A percentile compares a stretch with the other conserved stretches of the same genome.
These are phyloP conservation scores for Saturnia pavonia DNA, from an alignment of 2,888 invertebrate genomes.

Conservation along the genomic window DNA sequence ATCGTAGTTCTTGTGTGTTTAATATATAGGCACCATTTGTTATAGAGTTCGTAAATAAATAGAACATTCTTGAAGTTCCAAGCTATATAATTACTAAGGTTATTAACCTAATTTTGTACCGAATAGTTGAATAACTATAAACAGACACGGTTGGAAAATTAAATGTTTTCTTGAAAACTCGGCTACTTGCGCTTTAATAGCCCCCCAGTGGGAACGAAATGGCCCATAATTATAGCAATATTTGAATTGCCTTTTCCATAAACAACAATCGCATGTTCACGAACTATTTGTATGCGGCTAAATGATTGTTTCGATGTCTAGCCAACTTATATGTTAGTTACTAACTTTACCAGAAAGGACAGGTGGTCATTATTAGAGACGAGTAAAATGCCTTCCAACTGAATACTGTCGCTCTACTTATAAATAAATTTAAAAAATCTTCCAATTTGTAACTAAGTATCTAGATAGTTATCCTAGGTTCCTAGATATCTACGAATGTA, in stretches of 20 bases:
- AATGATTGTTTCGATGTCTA: constrained; percentile 57
- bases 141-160: constrained; percentile 39
- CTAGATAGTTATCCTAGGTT: too few relatives aligned
- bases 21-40: too few relatives aligned
- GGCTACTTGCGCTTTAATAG: constrained; percentile 64
- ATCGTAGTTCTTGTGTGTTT: too few relatives aligned
- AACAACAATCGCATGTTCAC: constrained; percentile 68
- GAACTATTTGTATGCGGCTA: constrained; percentile 64
- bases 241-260: constrained; percentile 70
- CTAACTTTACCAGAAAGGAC: not conserved
- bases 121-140: constrained; percentile 17
- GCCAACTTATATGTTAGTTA: constrained; percentile 33
- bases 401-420: not conserved
- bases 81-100: not conserved
- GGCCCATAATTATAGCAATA: constrained; percentile 73
- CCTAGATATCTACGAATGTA: too few relatives aligned
- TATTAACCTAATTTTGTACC: not conserved
- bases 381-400: not conserved
- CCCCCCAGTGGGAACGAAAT: constrained; percentile 64
- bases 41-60: too few relatives aligned
- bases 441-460: too few relatives aligned
- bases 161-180: constrained; percentile 55
- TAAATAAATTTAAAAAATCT: too few relatives aligned
- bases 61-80: too few relatives aligned
- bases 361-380: constrained; percentile 1